phyloP scores from a whole-genome alignment of 2,797 vertebrate genomes.

The Rhinatrema bivittatum region DNA sequence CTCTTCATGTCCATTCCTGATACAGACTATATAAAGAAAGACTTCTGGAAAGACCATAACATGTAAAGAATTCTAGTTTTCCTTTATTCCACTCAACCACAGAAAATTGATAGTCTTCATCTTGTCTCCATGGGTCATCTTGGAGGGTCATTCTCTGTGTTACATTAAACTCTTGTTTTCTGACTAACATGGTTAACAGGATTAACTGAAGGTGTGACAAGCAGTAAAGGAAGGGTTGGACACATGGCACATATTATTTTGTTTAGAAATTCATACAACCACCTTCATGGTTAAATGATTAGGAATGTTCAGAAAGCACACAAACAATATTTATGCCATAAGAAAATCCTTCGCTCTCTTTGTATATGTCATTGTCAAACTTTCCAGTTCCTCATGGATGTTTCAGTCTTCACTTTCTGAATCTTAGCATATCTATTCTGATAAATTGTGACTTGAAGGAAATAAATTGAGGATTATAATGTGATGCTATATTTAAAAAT shows the following conservation, averaged over 20 bases:
- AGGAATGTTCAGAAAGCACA: conserved; percentile 5
- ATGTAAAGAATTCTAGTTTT: conserved; percentile 23
- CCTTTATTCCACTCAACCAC: conserved; percentile 37
- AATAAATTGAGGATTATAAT: too few relatives aligned
- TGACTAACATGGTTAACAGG: conserved; percentile 56
- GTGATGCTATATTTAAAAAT: too few relatives aligned
- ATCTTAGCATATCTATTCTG: too few relatives aligned
- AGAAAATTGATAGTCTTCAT: conserved; percentile 69
- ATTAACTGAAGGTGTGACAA: conserved; percentile 44
- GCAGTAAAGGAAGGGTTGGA: conserved; percentile 26
- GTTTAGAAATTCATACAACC: conserved; percentile 40
- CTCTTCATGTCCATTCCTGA: neutral
- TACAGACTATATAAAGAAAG: neutral
- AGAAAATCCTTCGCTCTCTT: conserved; percentile 17
- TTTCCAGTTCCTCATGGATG: too few relatives aligned
- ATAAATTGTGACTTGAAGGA: too few relatives aligned
- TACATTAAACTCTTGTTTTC: conserved; percentile 59
- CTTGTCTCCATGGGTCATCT: conserved; percentile 56
- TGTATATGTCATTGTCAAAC: neutral
- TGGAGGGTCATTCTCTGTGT: conserved; percentile 60
- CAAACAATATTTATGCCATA: conserved; percentile 25
- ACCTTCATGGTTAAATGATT: conserved; percentile 19
- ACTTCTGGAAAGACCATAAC: neutral
- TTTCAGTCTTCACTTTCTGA: too few relatives aligned
- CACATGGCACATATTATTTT: conserved; percentile 47